Percentiles rank a stretch among this genome's conserved stretches.
phyloP scores from a whole-genome alignment of 35 echinoderm and acorn worm species.

The Eucidaris tribuloides region DNA sequence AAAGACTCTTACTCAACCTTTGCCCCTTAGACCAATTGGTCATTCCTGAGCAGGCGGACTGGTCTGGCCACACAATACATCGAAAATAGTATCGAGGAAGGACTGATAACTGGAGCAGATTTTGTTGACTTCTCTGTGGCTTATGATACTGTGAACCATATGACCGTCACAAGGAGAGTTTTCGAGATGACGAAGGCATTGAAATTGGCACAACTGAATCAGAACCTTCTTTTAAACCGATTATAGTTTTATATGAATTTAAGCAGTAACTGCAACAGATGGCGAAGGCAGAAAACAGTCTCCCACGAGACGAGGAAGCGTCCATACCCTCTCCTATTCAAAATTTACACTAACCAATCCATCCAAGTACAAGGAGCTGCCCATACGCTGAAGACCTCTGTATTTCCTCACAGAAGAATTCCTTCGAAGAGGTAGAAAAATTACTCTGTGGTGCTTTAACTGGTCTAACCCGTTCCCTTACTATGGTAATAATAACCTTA shows the following conservation, averaged over 20 bases:
- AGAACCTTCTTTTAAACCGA: no score
- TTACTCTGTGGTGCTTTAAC: constrained; percentile 17
- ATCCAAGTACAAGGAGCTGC: constrained; percentile 5
- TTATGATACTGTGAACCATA: constrained; percentile 21
- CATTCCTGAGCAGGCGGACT: constrained; percentile 45
- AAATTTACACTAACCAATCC: constrained; percentile 5
- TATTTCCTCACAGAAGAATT: constrained; percentile 3
- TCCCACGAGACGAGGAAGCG: no score
- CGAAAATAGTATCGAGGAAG: no score
- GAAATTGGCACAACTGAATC: no score
- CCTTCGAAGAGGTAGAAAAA: no score
- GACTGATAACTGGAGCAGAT: constrained; percentile 34
- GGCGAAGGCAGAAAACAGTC: constrained; percentile 36
- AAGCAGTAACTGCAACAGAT: no score
- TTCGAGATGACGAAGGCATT: no score
- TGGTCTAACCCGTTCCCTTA: constrained; percentile 26
- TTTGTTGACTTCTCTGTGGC: constrained; percentile 45
- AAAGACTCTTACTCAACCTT: constrained; percentile 16
- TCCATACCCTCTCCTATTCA: constrained; percentile 4
- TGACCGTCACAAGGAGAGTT: constrained; percentile 7
- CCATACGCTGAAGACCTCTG: constrained; percentile 11
- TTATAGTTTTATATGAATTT: no score
- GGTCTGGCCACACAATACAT: constrained; percentile 17
- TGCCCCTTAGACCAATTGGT: constrained; percentile 24
- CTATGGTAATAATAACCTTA: constrained; percentile 3